phyloP scores from a whole-genome alignment of 2,797 vertebrate genomes.

The Dromococcyx pavoninus region DNA sequence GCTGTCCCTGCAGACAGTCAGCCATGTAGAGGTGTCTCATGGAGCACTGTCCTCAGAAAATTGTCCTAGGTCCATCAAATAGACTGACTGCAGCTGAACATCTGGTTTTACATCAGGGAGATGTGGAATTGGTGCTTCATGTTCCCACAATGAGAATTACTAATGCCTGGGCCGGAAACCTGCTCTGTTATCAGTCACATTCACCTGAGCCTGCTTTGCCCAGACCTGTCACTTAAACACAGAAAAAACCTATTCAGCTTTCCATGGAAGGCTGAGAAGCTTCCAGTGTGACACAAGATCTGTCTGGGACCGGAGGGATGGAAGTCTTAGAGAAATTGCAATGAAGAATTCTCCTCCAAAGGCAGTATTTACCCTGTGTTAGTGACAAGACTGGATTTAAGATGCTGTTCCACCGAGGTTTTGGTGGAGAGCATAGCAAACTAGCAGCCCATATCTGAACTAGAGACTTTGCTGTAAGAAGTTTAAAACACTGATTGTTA shows the following conservation, averaged over 20 bases:
- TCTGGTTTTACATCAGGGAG: background rate
- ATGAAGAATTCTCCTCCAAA: background rate
- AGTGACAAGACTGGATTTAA: background rate
- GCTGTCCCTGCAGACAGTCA: too few relatives aligned
- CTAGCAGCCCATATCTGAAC: background rate
- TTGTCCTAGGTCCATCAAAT: background rate
- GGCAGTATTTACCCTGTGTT: background rate
- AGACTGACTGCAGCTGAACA: background rate
- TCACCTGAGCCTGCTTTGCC: background rate
- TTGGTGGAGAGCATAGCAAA: background rate
- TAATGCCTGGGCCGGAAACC: background rate
- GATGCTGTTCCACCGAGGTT: background rate
- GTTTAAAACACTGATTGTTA: background rate
- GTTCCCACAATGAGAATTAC: background rate
- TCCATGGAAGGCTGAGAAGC: background rate
- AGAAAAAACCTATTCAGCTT: background rate
- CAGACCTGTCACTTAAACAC: background rate
- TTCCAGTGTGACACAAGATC: background rate
- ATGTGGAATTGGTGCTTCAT: background rate
- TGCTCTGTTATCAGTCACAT: background rate
- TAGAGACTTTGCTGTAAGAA: background rate
- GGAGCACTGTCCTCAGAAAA: too few relatives aligned
- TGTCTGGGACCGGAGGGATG: background rate
- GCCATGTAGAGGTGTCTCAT: too few relatives aligned
- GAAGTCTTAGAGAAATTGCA: background rate